Percentiles rank a stretch among this genome's conserved stretches.
phyloP scores from a whole-genome alignment of 2,888 invertebrate genomes.

The Eledona agricola region DNA sequence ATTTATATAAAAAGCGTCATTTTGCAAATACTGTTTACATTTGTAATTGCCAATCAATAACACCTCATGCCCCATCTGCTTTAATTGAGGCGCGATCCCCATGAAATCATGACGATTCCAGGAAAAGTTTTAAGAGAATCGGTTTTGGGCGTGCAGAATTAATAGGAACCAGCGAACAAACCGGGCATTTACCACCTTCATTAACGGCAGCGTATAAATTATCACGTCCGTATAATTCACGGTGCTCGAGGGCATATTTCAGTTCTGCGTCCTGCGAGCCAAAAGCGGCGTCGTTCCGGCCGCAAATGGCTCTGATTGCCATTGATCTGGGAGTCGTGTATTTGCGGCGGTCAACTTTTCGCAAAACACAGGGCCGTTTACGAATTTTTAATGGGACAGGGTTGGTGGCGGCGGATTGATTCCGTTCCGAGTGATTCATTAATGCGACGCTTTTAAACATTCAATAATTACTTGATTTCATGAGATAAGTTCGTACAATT shows the following conservation, averaged over 20 bases:
- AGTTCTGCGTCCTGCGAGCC: conserved; percentile 51
- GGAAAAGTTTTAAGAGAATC: conserved; percentile 22
- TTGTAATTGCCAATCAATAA: no score
- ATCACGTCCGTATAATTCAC: conserved; percentile 59
- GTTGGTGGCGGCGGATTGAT: conserved; percentile 28
- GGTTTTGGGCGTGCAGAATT: conserved; percentile 49
- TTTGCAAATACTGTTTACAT: no score
- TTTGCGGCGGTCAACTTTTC: conserved; percentile 28
- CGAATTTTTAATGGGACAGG: conserved; percentile 30
- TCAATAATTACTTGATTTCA: conserved; percentile 58
- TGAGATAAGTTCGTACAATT: conserved; percentile 56
- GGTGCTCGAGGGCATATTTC: conserved; percentile 57
- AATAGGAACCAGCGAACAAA: conserved; percentile 54
- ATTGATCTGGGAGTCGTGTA: conserved; percentile 48
- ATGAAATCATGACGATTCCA: no score
- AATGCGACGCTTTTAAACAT: conserved; percentile 42
- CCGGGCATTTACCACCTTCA: conserved; percentile 60
- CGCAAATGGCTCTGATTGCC: conserved; percentile 52
- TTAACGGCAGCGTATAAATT: conserved; percentile 59
- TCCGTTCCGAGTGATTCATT: conserved; percentile 42
- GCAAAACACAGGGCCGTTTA: conserved; percentile 12
- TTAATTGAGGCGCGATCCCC: no score
- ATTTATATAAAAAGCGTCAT: no score
- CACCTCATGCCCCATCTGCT: no score
- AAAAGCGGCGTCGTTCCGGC: conserved; percentile 45